Evolutionary conservation across 1,140 invertebrate genomes (phyloP), one percentile per base, ranked within the genome.

Genomic region (Leptopilina boulardi): DNA sequence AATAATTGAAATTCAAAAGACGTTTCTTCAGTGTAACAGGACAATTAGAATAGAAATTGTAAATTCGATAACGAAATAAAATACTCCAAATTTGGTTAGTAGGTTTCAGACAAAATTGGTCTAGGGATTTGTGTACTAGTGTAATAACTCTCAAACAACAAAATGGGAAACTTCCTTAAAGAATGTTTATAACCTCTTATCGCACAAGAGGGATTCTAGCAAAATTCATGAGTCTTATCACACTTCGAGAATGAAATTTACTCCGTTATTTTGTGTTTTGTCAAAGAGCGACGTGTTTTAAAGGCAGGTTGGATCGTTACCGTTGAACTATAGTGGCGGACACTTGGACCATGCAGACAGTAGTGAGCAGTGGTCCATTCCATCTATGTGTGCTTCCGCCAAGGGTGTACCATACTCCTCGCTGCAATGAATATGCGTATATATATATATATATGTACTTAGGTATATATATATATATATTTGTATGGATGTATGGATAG

Each of bases 251-350:
- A 23, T 6, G 59, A 30, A 66, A 66, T 30, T 66, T 30, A 26
- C 26, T 26, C 21, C 15, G 59, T 23, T n/a, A 66, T 66, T 66
- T 66, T 66, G 23, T 66, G 15, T 34, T 66, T 66, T 30, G 59
- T 66, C 59, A 66, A 66, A 66, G 59, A 66, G 59, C 59, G 59
- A 66, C 59, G 21, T 66, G 59, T 66, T 66, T 66, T 34, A 66
- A 30, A n/a, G 23, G 26, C 1, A 30, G 11, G 26, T 18, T 30
- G 59, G 59, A 66, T 66, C 59, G 59, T 66, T 66, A 66, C 59
- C 15, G 59, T 66, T n/a, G 26, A 66, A 26, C 23, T 66, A 66
- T 34, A 23, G 59, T 66, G 59, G 4, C 15, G 26, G 26, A 26
- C 56, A 66, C 26, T 66, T 66, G 59, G 59, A 66, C 59, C 59